Evolutionary conservation across 2,888 invertebrate genomes (phyloP).

Genomic region (Cephus sareptanus): DNA sequence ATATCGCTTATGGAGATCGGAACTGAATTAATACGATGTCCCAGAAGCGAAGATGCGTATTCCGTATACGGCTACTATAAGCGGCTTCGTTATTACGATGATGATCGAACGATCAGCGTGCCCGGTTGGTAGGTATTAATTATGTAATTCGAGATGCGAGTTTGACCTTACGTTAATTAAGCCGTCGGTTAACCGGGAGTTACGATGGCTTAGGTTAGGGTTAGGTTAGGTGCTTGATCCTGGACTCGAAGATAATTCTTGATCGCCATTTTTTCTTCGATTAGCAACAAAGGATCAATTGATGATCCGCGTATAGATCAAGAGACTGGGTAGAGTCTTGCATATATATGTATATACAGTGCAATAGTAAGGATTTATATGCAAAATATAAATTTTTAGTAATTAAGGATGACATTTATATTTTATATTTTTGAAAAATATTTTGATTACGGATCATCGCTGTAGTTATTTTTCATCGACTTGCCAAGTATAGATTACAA

Average conservation of each 20-base stretch:
- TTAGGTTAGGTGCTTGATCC: not conserved
- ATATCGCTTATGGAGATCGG: not conserved
- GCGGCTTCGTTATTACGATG: not conserved
- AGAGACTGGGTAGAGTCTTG: too few species aligned
- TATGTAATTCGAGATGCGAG: conserved; percentile 5
- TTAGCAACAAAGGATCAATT: not conserved
- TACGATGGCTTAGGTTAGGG: not conserved
- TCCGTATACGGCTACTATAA: not conserved
- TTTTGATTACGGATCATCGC: too few species aligned
- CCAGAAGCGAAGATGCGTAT: not conserved
- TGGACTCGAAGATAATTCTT: not conserved
- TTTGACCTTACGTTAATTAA: conserved; percentile 4
- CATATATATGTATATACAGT: too few species aligned
- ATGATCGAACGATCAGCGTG: not conserved
- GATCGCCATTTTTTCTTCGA: not conserved
- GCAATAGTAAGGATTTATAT: too few species aligned
- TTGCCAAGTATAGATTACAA: too few species aligned
- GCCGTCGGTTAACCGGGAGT: not conserved
- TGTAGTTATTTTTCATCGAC: too few species aligned
- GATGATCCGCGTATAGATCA: too few species aligned
- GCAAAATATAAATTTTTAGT: too few species aligned
- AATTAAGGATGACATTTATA: too few species aligned
- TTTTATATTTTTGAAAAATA: too few species aligned
- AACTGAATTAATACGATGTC: not conserved
- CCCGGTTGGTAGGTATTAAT: conserved; percentile 1